Base-by-base conservation (phyloP, 2,888 invertebrate species). In the Megalurothrips usitatus region DNA sequence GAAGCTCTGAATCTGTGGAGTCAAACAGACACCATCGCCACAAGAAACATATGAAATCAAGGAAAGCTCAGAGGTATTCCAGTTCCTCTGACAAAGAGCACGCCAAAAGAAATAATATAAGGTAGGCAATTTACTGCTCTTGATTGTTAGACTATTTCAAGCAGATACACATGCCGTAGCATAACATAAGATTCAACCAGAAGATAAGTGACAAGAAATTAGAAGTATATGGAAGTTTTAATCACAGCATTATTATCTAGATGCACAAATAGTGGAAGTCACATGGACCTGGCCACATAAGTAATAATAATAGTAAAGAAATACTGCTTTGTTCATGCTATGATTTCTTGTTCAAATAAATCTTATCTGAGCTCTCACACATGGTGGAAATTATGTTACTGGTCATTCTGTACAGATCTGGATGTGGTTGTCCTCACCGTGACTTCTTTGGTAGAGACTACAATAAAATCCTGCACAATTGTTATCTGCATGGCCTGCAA, bases 81-180 rank as follows among this genome's bases (percentile, higher is more conserved):
- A 75, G 68, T 26, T 26, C 68, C 23, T 75, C 26, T 23, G 68
- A 75, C 68, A 75, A 75, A 75, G 68, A 75, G 68, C 68, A 75
- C 68, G 10, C 23, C 68, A 23, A 75, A 75, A 75, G 68, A 75
- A 75, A 75, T 75, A 75, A 26, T 26, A n/a, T 75, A 75, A 75
- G 68, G 68, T 75, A 75, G 68, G 68, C 23, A 75, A 43, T 43
- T 43, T 43, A 43, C 34, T n/a, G n/a, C 34, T 4, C 34, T 75
- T 23, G 26, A 26, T 26, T 75, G 68, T 75, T 75, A 75, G 68
- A 12, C 26, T 1, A 75, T 26, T n/a, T 23, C 14, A 58, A 58
- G 58, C 58, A 58, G 58, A n/a, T n/a, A n/a, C n/a, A n/a, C n/a
- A n/a, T n/a, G n/a, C 34, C 6, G 34, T 43, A 43, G 34, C 34